Percentiles rank a stretch among this genome's conserved stretches.
These are phyloP conservation scores for Asobara japonica DNA, from an alignment of 1,140 invertebrate species.

Conservation along the genomic window DNA sequence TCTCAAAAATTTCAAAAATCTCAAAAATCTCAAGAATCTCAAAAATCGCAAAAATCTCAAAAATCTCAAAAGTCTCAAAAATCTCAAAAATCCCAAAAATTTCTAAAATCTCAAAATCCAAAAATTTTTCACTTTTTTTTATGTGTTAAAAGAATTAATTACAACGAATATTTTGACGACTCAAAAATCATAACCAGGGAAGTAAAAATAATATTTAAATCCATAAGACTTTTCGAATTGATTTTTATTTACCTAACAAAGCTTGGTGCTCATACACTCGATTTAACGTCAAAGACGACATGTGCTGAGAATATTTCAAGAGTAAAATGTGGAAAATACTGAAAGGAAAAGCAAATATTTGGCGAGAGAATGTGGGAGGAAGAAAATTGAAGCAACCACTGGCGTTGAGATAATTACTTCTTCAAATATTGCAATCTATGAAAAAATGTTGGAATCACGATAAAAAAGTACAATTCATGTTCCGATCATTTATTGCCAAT, in stretches of 20 bases:
- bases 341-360: background rate
- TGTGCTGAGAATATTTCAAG: background rate
- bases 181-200: background rate
- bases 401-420: constrained; percentile 59
- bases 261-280: background rate
- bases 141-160: too few relatives aligned
- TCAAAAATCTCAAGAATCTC: too few relatives aligned
- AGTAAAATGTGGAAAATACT: constrained; percentile 12
- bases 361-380: background rate
- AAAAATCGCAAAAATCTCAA: too few relatives aligned
- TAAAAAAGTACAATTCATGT: too few relatives aligned
- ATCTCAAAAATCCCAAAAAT: too few relatives aligned
- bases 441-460: too few relatives aligned
- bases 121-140: too few relatives aligned
- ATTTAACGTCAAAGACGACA: constrained; percentile 2
- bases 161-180: background rate
- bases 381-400: constrained; percentile 41
- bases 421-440: constrained; percentile 47
- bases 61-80: too few relatives aligned
- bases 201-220: background rate
- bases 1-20: too few relatives aligned
- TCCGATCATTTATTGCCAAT: too few relatives aligned
- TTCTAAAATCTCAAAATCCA: too few relatives aligned
- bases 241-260: constrained; percentile 4
- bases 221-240: background rate